Evolutionary conservation across 2,113 vertebrate genomes (phyloP).

Genomic region (Salvelinus sp.): DNA sequence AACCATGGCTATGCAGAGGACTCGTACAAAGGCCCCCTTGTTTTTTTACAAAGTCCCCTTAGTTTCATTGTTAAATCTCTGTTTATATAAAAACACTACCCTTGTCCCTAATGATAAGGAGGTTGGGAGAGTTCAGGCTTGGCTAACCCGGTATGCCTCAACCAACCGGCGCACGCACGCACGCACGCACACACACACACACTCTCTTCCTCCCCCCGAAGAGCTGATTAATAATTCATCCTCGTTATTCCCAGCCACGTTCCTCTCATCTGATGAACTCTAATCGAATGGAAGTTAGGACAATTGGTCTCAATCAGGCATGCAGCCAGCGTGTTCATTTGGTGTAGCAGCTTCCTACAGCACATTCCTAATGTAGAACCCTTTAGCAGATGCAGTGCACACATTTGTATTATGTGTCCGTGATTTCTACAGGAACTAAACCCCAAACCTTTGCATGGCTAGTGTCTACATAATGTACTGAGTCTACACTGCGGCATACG

Average conservation of each 20-base stretch:
- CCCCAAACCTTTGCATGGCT: no score
- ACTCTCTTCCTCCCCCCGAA: no score
- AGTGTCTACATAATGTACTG: no score
- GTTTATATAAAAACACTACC: constrained; percentile 30
- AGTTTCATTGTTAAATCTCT: constrained; percentile 26
- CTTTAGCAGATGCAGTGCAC: no score
- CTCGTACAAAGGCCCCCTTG: constrained; percentile 19
- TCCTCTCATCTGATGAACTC: not conserved
- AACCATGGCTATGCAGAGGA: constrained; percentile 18
- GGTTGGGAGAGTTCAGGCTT: constrained; percentile 37
- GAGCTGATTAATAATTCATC: not conserved
- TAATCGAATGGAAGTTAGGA: not conserved
- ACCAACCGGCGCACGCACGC: not conserved
- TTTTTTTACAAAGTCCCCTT: not conserved
- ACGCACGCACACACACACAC: not conserved
- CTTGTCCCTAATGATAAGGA: constrained; percentile 21
- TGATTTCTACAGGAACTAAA: no score
- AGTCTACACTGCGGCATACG: not conserved
- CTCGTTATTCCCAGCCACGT: not conserved
- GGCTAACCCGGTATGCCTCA: constrained; percentile 4
- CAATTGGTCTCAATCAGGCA: not conserved
- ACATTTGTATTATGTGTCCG: no score
- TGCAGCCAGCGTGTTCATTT: not conserved
- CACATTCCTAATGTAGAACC: no score
- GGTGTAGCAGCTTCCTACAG: no score